phyloP scores from a whole-genome alignment of 2,888 invertebrate species.

The Drosophila pegasa region DNA sequence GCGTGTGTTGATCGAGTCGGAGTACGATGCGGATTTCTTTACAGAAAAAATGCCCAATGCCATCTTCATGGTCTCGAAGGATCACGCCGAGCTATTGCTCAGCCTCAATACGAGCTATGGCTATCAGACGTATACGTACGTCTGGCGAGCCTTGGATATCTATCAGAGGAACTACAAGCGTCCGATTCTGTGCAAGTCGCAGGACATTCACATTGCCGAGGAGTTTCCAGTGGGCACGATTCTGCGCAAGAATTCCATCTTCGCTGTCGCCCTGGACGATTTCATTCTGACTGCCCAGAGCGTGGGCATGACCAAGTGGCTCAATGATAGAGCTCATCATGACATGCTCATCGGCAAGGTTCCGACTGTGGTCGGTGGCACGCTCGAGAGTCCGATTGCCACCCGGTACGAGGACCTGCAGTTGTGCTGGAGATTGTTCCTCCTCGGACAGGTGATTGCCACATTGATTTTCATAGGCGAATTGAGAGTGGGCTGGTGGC shows the following conservation, averaged over 20 bases:
- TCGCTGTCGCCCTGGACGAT: slow-evolving; percentile 15
- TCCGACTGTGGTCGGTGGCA: not conserved
- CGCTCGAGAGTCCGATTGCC: accelerated
- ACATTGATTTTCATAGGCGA: slow-evolving; percentile 27
- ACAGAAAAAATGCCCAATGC: not conserved
- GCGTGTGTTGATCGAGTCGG: not conserved
- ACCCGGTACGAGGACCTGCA: not conserved
- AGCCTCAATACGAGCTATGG: slow-evolving; percentile 48
- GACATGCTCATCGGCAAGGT: not conserved
- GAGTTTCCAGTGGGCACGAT: slow-evolving; percentile 10
- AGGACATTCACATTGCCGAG: not conserved
- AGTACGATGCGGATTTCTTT: slow-evolving; percentile 11
- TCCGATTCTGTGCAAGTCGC: slow-evolving; percentile 29
- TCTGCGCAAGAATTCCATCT: slow-evolving; percentile 47
- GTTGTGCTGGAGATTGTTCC: not conserved
- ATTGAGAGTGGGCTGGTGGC: not conserved
- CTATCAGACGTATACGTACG: slow-evolving; percentile 8
- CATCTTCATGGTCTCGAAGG: not conserved
- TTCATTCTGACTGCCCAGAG: slow-evolving; percentile 13
- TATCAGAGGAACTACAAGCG: slow-evolving; percentile 23
- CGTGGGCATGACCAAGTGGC: not conserved
- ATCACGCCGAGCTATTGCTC: slow-evolving; percentile 8
- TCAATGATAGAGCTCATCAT: not conserved
- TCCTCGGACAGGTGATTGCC: accelerated
- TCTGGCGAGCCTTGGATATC: not conserved